Conservation (phyloP, 2,888 invertebrate genomes). For the Acanthosoma haemorrhoidale region DNA sequence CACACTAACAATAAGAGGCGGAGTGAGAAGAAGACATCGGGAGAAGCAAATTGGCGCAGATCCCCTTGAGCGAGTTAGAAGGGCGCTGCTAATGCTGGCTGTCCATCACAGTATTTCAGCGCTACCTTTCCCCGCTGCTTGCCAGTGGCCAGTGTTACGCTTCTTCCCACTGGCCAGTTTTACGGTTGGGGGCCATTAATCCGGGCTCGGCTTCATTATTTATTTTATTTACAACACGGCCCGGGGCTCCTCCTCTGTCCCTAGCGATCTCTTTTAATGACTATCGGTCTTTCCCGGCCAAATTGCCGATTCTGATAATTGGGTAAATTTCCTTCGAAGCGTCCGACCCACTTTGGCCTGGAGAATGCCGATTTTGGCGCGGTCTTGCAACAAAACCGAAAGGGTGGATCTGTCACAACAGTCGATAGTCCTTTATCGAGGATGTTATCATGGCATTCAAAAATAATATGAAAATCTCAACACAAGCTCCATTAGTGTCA, state of each 20-base stretch:
- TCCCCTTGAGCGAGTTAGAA: slow-evolving; percentile 5
- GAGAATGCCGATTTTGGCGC: neutral
- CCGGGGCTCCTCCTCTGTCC: neutral
- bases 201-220: too few species aligned
- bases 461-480: too few species aligned
- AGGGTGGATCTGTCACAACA: too few species aligned
- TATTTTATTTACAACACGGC: neutral
- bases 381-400: too few species aligned
- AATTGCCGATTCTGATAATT: neutral
- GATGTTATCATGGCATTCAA: too few species aligned
- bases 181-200: too few species aligned
- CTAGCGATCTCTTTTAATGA: neutral
- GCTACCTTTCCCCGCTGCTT: neutral
- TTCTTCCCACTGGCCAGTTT: neutral
- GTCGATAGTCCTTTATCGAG: too few species aligned
- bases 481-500: too few species aligned
- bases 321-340: neutral
- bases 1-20: neutral
- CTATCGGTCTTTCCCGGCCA: neutral
- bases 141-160: neutral
- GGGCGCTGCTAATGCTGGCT: neutral
- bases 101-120: neutral
- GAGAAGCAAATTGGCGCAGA: neutral
- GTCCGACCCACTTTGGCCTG: neutral
- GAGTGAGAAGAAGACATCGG: neutral